A percentile compares a stretch with the other conserved stretches of the same genome.
Evolutionary conservation across 2,888 invertebrate species (phyloP).

Genomic region (Diaphora mendica): DNA sequence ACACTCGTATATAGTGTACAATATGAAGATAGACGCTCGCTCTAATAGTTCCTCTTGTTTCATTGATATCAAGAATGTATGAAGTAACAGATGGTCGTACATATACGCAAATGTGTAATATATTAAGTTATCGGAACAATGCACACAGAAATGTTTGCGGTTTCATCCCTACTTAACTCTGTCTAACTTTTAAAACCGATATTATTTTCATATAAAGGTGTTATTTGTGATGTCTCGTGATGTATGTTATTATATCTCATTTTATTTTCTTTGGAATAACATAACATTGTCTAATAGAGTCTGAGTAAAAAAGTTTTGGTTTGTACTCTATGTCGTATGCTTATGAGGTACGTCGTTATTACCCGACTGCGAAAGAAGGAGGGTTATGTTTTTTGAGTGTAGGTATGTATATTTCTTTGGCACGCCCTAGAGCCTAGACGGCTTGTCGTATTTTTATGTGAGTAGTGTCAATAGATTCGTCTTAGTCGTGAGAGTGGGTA

Average conservation of each 20-base stretch:
- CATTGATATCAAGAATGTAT: constrained; percentile 11
- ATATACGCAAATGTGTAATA: constrained; percentile 14
- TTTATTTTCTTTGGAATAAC: neutral
- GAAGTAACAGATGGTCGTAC: constrained; percentile 10
- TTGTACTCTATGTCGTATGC: neutral
- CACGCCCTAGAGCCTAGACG: no score
- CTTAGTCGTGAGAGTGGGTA: no score
- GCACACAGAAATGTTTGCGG: constrained; percentile 11
- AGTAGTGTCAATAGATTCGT: no score
- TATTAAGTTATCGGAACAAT: constrained; percentile 18
- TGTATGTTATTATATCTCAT: neutral
- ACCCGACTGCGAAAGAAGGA: no score
- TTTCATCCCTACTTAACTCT: constrained; percentile 9
- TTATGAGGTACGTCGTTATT: neutral
- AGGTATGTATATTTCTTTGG: no score
- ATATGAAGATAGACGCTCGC: no score
- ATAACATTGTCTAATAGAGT: neutral
- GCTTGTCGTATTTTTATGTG: no score
- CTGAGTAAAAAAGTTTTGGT: neutral
- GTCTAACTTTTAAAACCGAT: constrained; percentile 10
- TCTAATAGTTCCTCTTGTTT: constrained; percentile 5
- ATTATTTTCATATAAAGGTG: constrained; percentile 5
- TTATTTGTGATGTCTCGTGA: constrained; percentile 7
- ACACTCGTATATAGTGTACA: neutral
- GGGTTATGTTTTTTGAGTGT: no score